These are phyloP conservation scores for Xiphophorus hellerii DNA, from an alignment of 2,113 vertebrate genomes.

Conservation along the genomic window DNA sequence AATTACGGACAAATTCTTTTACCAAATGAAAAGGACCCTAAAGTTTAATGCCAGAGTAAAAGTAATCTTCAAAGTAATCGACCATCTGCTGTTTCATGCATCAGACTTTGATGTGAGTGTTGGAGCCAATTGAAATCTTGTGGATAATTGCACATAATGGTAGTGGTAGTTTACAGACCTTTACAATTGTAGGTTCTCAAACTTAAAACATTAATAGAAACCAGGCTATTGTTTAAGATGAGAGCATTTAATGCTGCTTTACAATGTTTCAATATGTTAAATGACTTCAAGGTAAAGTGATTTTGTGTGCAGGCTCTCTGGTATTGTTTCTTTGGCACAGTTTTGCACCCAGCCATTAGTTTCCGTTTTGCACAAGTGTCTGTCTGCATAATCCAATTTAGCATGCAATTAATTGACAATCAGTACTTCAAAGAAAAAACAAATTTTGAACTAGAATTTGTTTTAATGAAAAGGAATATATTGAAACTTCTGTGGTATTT, in stretches of 20 bases:
- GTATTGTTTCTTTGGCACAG: too few species aligned
- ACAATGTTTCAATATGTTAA: not conserved
- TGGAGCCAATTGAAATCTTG: not conserved
- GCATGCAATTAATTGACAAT: too few species aligned
- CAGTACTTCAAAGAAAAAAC: too few species aligned
- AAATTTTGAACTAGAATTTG: too few species aligned
- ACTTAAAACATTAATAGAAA: too few species aligned
- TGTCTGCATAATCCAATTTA: too few species aligned
- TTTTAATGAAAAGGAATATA: not conserved
- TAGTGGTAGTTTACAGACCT: not conserved
- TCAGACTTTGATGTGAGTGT: not conserved
- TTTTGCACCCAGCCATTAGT: too few species aligned
- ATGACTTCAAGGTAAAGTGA: not conserved
- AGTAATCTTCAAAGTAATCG: too few species aligned
- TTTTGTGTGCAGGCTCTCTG: not conserved
- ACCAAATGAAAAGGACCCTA: too few species aligned
- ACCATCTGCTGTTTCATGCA: too few species aligned
- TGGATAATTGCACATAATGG: not conserved
- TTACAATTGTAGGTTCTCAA: not conserved
- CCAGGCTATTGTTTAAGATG: not conserved
- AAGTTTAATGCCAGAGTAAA: too few species aligned
- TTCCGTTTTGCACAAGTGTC: too few species aligned
- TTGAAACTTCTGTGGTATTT: not conserved
- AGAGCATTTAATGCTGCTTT: not conserved
- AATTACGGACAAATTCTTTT: not conserved